phyloP scores from a whole-genome alignment of 2,797 vertebrate genomes.

The Pampus argenteus region DNA sequence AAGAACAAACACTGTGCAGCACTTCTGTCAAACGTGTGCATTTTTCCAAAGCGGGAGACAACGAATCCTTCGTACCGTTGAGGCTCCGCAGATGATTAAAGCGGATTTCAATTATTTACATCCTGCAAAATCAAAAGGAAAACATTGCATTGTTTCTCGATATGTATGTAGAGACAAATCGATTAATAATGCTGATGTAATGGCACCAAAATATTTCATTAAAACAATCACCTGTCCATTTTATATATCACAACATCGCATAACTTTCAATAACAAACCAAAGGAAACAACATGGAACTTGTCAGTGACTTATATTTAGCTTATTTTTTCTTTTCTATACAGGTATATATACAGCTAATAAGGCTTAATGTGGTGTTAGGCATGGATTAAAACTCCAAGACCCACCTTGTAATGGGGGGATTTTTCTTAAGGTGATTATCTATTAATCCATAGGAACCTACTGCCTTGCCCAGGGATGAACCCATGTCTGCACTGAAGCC shows the following conservation, averaged over 20 bases:
- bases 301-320: slow-evolving; percentile 46
- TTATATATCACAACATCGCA: slow-evolving; percentile 2
- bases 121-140: slow-evolving; percentile 46
- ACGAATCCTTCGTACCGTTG: slow-evolving; percentile 39
- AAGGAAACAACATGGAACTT: slow-evolving; percentile 27
- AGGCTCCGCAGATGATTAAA: slow-evolving; percentile 48
- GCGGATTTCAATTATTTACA: slow-evolving; percentile 53
- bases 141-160: slow-evolving; percentile 36
- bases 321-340: slow-evolving; percentile 44
- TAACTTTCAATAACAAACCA: slow-evolving; percentile 10
- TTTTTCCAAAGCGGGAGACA: slow-evolving; percentile 40
- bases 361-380: slow-evolving; percentile 54
- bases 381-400: slow-evolving; percentile 61
- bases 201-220: slow-evolving; percentile 13
- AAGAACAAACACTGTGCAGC: slow-evolving; percentile 62
- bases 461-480: slow-evolving; percentile 60
- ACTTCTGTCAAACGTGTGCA: slow-evolving; percentile 58
- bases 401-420: slow-evolving; percentile 57
- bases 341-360: slow-evolving; percentile 61
- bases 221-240: slow-evolving; percentile 2
- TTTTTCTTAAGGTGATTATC: slow-evolving; percentile 74
- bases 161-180: slow-evolving; percentile 20
- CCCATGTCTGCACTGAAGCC: slow-evolving; percentile 66
- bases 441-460: slow-evolving; percentile 75
- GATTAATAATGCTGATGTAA: slow-evolving; percentile 24